These are phyloP conservation scores for Auanema freiburgensis DNA, from an alignment of 2,888 invertebrate species.

Conservation along the genomic window DNA sequence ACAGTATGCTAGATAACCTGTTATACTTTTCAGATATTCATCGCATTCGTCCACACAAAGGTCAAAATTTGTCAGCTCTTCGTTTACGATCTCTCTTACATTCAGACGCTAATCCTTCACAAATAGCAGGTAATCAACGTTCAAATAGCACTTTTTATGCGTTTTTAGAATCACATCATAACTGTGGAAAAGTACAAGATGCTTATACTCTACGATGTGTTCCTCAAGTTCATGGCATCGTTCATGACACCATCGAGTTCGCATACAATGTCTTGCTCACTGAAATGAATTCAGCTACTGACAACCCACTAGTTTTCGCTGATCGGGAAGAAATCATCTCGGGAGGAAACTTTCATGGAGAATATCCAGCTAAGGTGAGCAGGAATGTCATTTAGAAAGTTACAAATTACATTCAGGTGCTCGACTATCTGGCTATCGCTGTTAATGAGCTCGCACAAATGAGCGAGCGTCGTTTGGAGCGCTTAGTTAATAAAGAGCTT, in stretches of 20 bases:
- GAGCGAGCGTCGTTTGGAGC: constrained; percentile 73
- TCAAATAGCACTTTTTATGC: not conserved
- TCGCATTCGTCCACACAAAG: constrained; percentile 72
- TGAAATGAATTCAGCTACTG: constrained; percentile 75
- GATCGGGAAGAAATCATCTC: constrained; percentile 73
- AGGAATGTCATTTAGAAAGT: not conserved
- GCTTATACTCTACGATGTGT: constrained; percentile 74
- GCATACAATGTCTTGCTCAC: constrained; percentile 71
- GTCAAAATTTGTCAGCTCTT: constrained; percentile 72
- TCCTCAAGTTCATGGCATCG: constrained; percentile 74
- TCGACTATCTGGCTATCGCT: constrained; percentile 74
- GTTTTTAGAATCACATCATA: constrained; percentile 71
- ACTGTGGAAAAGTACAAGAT: constrained; percentile 74
- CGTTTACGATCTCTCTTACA: constrained; percentile 72
- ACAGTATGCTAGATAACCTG: not conserved
- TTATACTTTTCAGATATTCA: constrained; percentile 70
- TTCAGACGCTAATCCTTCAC: constrained; percentile 72
- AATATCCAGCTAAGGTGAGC: constrained; percentile 73
- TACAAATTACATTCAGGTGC: constrained; percentile 68
- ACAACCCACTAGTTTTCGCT: constrained; percentile 73
- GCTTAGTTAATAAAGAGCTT: constrained; percentile 73
- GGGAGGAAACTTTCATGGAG: constrained; percentile 76
- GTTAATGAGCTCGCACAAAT: constrained; percentile 74
- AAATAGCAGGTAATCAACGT: constrained; percentile 70
- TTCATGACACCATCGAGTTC: constrained; percentile 74